phyloP scores from a whole-genome alignment of 2,113 vertebrate genomes.

The Aptenodytes forsteri region DNA sequence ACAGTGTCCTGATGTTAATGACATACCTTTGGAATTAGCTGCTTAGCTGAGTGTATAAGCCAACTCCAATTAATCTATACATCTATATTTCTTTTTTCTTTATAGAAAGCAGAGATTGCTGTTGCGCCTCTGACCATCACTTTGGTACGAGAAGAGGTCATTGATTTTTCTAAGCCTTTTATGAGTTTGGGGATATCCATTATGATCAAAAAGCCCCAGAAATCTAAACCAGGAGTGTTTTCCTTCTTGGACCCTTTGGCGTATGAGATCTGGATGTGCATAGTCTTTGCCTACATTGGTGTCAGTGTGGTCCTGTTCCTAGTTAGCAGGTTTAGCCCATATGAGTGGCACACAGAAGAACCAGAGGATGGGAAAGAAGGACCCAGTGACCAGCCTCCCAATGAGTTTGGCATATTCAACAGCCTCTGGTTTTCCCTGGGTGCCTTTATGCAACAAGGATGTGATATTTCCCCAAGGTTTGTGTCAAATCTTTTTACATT shows the following conservation, averaged over 20 bases:
- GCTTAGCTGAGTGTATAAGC: slow-evolving; percentile 1
- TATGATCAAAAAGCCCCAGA: slow-evolving; percentile 99
- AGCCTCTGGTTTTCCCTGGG: slow-evolving; percentile 99
- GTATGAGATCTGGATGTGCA: slow-evolving; percentile 99
- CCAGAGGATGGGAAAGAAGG: slow-evolving; percentile 92
- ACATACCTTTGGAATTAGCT: slow-evolving; percentile 2
- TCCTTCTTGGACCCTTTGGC: slow-evolving; percentile 98
- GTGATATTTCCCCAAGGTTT: slow-evolving; percentile 98
- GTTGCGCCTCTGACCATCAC: slow-evolving; percentile 98
- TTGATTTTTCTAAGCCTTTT: slow-evolving; percentile 99
- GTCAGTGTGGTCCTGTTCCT: slow-evolving; percentile 99
- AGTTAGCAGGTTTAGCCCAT: slow-evolving; percentile 98
- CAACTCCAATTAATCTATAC: slow-evolving; percentile 52
- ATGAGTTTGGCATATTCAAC: slow-evolving; percentile 99
- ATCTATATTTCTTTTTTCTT: slow-evolving; percentile 73
- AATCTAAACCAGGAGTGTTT: slow-evolving; percentile 98
- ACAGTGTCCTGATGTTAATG: neutral
- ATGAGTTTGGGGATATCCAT: slow-evolving; percentile 99
- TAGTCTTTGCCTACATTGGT: slow-evolving; percentile 99
- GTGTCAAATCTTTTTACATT: slow-evolving; percentile 66
- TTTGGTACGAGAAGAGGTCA: slow-evolving; percentile 97
- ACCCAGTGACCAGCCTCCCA: slow-evolving; percentile 95
- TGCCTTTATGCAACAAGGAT: slow-evolving; percentile 99
- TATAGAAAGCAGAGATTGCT: slow-evolving; percentile 98
- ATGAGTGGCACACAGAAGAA: slow-evolving; percentile 98